Evolutionary conservation across 1,140 invertebrate genomes (phyloP).

Genomic region (Drosophila mojavensis): DNA sequence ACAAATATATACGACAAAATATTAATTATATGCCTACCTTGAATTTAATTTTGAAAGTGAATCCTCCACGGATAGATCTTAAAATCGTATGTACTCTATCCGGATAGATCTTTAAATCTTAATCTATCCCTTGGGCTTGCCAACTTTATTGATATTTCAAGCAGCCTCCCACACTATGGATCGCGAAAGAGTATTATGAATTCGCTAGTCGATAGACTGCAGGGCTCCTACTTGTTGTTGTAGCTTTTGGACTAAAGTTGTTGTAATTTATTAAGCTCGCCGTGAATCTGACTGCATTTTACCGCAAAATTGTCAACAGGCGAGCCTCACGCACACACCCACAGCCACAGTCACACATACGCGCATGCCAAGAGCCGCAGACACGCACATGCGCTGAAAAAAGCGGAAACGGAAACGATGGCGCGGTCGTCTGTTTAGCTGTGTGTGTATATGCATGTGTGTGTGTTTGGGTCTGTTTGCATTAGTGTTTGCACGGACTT

Average conservation of each 20-base stretch:
- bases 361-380: constrained; percentile 49
- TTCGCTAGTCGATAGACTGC: too few species aligned
- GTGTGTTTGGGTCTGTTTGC: constrained; percentile 17
- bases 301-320: constrained; percentile 75
- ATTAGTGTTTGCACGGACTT: constrained; percentile 56
- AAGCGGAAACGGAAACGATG: constrained; percentile 67
- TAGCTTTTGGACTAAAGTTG: constrained; percentile 1
- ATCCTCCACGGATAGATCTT: too few species aligned
- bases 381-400: constrained; percentile 56
- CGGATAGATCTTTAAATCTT: too few species aligned
- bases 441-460: constrained; percentile 18
- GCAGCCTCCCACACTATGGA: too few species aligned
- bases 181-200: too few species aligned
- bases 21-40: too few species aligned
- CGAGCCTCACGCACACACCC: constrained; percentile 26
- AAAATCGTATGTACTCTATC: too few species aligned
- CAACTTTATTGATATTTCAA: too few species aligned
- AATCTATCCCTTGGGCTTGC: too few species aligned
- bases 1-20: too few species aligned
- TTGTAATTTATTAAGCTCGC: constrained; percentile 55
- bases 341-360: constrained; percentile 13
- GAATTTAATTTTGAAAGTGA: too few species aligned
- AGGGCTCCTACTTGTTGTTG: background rate
- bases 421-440: constrained; percentile 26
- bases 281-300: constrained; percentile 65